Base-by-base conservation (phyloP, 2,888 invertebrate genomes). In the Heliconius aoede region DNA sequence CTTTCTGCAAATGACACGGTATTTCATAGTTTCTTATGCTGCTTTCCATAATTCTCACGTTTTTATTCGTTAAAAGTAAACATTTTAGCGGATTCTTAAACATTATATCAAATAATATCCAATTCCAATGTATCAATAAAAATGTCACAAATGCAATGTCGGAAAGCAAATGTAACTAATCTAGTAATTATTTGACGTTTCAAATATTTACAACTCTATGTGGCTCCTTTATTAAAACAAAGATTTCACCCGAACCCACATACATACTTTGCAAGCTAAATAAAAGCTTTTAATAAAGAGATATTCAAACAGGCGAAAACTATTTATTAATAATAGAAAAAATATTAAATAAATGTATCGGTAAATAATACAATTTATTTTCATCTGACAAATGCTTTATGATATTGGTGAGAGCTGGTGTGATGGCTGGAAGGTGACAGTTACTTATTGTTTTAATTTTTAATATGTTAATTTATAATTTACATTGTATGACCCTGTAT, bases 1-100 rank as follows among this genome's bases (percentile, higher is more conserved):
- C 84, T 0, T 85, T 76, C 62, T 84, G 76, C 36, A 95, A 81
- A 46, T 90, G 84, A 0, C 87, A 83, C 0, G 95, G 95, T 13
- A 95, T 92, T 73, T 92, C 90, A 78, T 92, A 92, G 69, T 82
- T 21, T 61, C 91, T 85, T 0, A 87, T 82, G 7, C 81, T 77
- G 0, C 73, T 15, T 18, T 26, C 28, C n/a, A 21, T 60, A 11
- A 32, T 36, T 11, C 21, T 58, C 13, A 21, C 9, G 24, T 32
- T 21, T 21, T 36, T 58, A 26, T 36, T 58, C 36, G 4, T 11
- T 72, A 36, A 72, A 72, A 24, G 36, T 15, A 60, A 55, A 13
- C n/a, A 28, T n/a, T 55, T 55, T n/a, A 4, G n/a, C 30, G n/a
- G 15, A 51, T n/a, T 51, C 4, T 30, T 69, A 30, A 69, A 15